Evolutionary conservation across 2,113 vertebrate species (phyloP).

Genomic region (Sakesphorus luctuosus): DNA sequence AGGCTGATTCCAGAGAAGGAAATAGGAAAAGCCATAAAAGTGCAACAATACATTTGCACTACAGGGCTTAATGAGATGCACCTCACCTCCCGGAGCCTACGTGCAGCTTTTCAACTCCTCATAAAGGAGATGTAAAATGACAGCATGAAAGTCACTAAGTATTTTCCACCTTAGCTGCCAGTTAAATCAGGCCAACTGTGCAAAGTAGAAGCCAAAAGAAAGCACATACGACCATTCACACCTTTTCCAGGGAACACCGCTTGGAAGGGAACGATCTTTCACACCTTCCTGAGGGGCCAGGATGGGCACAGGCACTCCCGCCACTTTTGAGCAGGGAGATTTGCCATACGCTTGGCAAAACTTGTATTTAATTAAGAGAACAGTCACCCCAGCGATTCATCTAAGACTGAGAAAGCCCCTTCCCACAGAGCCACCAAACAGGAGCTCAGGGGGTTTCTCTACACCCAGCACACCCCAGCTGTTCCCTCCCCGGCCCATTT

Average conservation of each 20-base stretch:
- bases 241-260: neutral
- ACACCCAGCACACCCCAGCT: neutral
- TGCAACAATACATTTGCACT: neutral
- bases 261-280: neutral
- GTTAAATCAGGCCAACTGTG: neutral
- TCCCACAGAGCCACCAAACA: neutral
- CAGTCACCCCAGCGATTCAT: neutral
- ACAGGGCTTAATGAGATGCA: neutral
- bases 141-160: neutral
- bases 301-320: neutral
- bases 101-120: conserved; percentile 22
- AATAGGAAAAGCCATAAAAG: conserved; percentile 26
- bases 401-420: neutral
- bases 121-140: neutral
- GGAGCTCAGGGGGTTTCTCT: neutral
- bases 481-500: neutral
- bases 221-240: neutral
- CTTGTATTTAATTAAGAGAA: neutral
- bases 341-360: neutral
- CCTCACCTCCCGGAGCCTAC: neutral
- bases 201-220: neutral
- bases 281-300: neutral
- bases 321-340: neutral
- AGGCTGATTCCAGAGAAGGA: neutral
- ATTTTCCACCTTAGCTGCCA: conserved; percentile 32